Percentiles rank a stretch among this genome's conserved stretches.
These are phyloP conservation scores for Hemibagrus guttatus DNA, from an alignment of 2,797 vertebrate genomes.

Conservation along the genomic window DNA sequence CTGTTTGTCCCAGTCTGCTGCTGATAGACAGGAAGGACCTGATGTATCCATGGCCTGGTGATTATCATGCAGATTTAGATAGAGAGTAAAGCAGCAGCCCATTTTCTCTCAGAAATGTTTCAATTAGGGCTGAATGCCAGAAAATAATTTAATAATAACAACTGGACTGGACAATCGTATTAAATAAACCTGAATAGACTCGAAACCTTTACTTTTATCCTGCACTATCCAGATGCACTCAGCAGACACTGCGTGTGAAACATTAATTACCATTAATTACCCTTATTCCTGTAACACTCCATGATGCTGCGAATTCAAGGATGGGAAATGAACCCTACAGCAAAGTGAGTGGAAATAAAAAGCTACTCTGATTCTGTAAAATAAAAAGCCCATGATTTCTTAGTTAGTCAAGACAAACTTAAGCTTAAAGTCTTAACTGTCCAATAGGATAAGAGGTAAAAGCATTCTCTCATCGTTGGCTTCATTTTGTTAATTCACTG, in stretches of 20 bases:
- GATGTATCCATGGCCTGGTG: slow-evolving; percentile 10
- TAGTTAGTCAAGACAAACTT: neutral
- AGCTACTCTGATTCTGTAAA: neutral
- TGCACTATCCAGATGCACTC: neutral
- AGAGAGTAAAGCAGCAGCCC: neutral
- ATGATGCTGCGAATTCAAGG: neutral
- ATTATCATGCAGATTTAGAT: neutral
- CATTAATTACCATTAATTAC: neutral
- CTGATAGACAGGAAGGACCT: slow-evolving; percentile 33
- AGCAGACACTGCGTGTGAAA: neutral
- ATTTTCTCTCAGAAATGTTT: neutral
- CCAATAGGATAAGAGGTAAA: neutral
- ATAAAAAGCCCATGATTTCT: neutral
- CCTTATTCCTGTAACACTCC: neutral
- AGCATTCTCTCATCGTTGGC: neutral
- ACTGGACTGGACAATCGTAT: neutral
- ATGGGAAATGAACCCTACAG: neutral
- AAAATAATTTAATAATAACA: neutral
- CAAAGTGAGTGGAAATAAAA: neutral
- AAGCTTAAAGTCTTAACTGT: neutral
- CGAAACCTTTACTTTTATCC: neutral
- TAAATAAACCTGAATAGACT: neutral
- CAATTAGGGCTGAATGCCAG: slow-evolving; percentile 1
- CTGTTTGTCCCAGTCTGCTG: neutral
- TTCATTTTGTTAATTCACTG: neutral